These are phyloP conservation scores for Drosophila parvula DNA, from an alignment of 1,140 invertebrate species.

Conservation along the genomic window DNA sequence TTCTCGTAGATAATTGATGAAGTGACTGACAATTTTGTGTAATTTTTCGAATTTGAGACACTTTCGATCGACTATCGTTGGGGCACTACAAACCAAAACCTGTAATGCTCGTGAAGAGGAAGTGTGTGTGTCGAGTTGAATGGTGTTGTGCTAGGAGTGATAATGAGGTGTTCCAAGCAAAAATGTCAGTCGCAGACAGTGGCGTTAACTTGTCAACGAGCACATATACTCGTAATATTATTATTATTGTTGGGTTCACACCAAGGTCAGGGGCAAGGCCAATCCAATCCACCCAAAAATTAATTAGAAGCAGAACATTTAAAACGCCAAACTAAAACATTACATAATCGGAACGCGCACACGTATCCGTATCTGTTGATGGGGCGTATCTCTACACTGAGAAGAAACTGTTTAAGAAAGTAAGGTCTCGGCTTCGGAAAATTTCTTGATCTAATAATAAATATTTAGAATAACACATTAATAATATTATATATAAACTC, in stretches of 20 bases:
- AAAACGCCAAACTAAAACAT: conserved; percentile 22
- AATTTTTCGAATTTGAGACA: conserved; percentile 20
- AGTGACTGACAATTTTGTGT: conserved; percentile 7
- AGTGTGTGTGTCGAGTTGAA: neutral
- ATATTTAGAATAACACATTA: neutral
- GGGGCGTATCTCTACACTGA: conserved; percentile 15
- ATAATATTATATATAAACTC: neutral
- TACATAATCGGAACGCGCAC: conserved; percentile 27
- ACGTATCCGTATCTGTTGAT: conserved; percentile 29
- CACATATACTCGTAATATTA: conserved; percentile 27
- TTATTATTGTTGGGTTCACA: conserved; percentile 8
- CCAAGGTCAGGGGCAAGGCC: conserved; percentile 48
- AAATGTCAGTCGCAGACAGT: conserved; percentile 3
- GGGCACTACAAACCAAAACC: neutral
- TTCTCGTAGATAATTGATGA: conserved; percentile 22
- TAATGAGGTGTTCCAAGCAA: conserved; percentile 35
- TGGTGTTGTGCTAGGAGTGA: conserved; percentile 5
- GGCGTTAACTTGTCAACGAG: conserved; percentile 44
- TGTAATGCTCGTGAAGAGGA: conserved; percentile 25
- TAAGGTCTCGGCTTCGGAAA: neutral
- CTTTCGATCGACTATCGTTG: conserved; percentile 14
- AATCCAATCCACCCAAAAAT: conserved; percentile 17
- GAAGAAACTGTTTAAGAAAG: neutral
- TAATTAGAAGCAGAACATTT: conserved; percentile 25
- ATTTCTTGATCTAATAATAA: too few relatives aligned